Conservation (phyloP, 2,797 vertebrate genomes). For the Betta splendens region DNA sequence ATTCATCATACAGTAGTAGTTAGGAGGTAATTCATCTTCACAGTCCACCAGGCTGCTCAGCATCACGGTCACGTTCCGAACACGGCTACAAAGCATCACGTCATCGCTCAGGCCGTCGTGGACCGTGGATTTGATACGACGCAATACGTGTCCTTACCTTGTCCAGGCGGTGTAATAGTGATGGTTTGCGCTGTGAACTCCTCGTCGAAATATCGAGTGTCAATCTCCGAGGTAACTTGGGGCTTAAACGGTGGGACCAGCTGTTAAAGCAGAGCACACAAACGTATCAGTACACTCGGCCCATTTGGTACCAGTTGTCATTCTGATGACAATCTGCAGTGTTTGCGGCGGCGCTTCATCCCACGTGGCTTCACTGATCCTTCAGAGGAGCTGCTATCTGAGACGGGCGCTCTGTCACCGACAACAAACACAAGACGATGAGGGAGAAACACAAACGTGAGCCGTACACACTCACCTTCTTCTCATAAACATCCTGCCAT, state of each 20-base stretch:
- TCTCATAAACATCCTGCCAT: slow-evolving; percentile 98
- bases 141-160: no score
- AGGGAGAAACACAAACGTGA: background rate
- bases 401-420: slow-evolving; percentile 1
- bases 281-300: slow-evolving; percentile 47
- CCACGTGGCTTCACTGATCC: slow-evolving; percentile 9
- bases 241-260: slow-evolving; percentile 95
- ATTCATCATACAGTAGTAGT: slow-evolving; percentile 6
- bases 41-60: slow-evolving; percentile 5
- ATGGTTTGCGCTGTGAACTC: slow-evolving; percentile 99
- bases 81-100: background rate
- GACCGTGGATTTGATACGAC: no score
- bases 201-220: slow-evolving; percentile 89
- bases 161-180: slow-evolving; percentile 97
- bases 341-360: slow-evolving; percentile 7
- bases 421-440: background rate
- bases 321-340: slow-evolving; percentile 34
- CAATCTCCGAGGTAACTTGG: slow-evolving; percentile 97
- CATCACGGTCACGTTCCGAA: slow-evolving; percentile 4
- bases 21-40: slow-evolving; percentile 1
- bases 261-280: slow-evolving; percentile 74
- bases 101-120: no score
- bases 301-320: slow-evolving; percentile 41
- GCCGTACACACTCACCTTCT: slow-evolving; percentile 85
- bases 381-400: background rate